phyloP scores from a whole-genome alignment of 2,797 vertebrate genomes.

The Pangasius larnaudii region DNA sequence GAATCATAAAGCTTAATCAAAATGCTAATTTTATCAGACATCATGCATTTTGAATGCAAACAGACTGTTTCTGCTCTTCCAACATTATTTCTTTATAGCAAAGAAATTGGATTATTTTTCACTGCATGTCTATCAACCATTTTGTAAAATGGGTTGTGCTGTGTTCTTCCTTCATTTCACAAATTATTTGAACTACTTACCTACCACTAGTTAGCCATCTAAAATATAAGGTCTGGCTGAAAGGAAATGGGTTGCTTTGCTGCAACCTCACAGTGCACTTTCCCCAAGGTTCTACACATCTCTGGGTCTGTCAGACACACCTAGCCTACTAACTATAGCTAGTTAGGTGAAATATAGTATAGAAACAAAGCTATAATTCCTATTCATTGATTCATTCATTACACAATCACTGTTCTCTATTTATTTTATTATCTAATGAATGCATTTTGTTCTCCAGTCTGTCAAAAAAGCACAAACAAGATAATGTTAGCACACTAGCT shows the following conservation, averaged over 20 bases:
- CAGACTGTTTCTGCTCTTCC: not conserved
- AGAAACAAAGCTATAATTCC: not conserved
- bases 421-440: not conserved
- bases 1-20: not conserved
- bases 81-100: not conserved
- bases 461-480: not conserved
- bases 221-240: not conserved
- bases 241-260: not conserved
- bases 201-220: not conserved
- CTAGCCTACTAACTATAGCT: not conserved
- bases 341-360: not conserved
- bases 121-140: not conserved
- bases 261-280: not conserved
- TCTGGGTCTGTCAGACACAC: not conserved
- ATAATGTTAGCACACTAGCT: not conserved
- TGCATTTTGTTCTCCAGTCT: not conserved
- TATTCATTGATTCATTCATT: not conserved
- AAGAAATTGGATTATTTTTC: not conserved
- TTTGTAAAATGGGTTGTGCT: not conserved
- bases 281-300: not conserved
- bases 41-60: not conserved
- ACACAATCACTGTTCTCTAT: not conserved
- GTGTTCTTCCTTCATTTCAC: not conserved
- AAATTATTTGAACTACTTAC: not conserved
- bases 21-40: conserved; percentile 4